phyloP scores from a whole-genome alignment of 2,888 invertebrate genomes.

The Amorpha juglandis region DNA sequence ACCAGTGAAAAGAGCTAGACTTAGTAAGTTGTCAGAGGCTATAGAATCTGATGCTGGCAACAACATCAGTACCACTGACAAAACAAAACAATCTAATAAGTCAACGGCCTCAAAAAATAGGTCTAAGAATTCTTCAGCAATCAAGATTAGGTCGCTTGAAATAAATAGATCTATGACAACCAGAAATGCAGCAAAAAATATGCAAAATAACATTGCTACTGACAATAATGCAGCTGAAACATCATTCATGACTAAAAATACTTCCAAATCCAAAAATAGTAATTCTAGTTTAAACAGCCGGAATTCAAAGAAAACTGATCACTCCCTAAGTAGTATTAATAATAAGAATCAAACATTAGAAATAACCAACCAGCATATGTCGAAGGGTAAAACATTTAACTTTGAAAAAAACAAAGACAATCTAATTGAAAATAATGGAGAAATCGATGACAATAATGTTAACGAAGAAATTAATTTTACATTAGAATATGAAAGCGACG shows the following conservation, averaged over 20 bases:
- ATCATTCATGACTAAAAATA: not conserved
- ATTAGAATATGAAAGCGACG: conserved; percentile 32
- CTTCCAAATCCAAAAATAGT: not conserved
- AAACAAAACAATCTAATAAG: conserved; percentile 46
- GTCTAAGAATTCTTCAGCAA: conserved; percentile 37
- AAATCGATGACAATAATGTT: conserved; percentile 27
- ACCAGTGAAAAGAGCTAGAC: conserved; percentile 54
- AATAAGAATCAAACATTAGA: not conserved
- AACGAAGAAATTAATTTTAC: conserved; percentile 35
- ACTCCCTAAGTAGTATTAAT: not conserved
- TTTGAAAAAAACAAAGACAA: not conserved
- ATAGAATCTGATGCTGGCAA: conserved; percentile 46
- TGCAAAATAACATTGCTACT: not conserved
- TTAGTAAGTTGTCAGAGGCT: conserved; percentile 55
- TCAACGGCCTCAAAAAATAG: conserved; percentile 44
- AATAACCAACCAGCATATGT: not conserved
- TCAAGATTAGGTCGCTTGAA: conserved; percentile 31
- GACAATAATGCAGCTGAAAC: not conserved
- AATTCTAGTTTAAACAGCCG: conserved; percentile 5
- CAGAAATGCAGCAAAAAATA: conserved; percentile 11
- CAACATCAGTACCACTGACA: conserved; percentile 37
- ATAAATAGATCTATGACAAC: conserved; percentile 27
- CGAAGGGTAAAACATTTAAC: not conserved
- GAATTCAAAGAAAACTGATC: not conserved
- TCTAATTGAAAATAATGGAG: not conserved